These are phyloP conservation scores for Muricea muricata DNA, from an alignment of 92 coral and sea anemone genomes.

Conservation along the genomic window DNA sequence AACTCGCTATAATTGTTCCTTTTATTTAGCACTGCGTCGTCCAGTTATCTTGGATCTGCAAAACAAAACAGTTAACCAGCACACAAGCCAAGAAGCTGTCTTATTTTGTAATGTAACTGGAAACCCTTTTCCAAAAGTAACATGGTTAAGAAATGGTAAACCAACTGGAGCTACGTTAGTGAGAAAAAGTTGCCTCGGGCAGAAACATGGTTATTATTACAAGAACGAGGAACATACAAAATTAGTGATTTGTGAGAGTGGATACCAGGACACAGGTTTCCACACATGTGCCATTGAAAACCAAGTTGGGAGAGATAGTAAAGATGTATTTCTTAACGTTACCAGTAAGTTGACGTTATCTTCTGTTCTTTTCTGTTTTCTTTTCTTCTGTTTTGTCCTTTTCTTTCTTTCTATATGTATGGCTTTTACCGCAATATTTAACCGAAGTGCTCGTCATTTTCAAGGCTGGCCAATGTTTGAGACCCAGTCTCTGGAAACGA, in stretches of 20 bases:
- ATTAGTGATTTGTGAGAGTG: conserved; percentile 13
- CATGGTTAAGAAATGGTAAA: conserved; percentile 55
- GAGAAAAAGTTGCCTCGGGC: background rate
- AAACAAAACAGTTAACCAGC: background rate
- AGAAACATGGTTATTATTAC: conserved; percentile 1
- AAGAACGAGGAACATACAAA: background rate
- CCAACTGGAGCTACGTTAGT: background rate
- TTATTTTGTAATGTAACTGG: conserved; percentile 83
- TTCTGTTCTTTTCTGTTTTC: background rate
- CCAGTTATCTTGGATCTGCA: background rate
- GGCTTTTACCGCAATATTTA: background rate
- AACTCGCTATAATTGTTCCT: background rate
- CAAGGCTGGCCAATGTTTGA: background rate
- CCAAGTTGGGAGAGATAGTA: conserved; percentile 54
- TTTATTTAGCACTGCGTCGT: conserved; percentile 37
- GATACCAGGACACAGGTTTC: conserved; percentile 55
- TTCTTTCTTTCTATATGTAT: no score
- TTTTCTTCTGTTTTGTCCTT: background rate
- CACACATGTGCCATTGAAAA: conserved; percentile 75
- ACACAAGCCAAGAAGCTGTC: background rate
- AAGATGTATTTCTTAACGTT: conserved; percentile 65
- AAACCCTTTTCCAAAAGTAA: conserved; percentile 69
- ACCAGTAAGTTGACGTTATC: conserved; percentile 66
- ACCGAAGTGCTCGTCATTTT: background rate
- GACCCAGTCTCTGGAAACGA: background rate